phyloP scores from a whole-genome alignment of 2,888 invertebrate species.

The Nysson spinosus region DNA sequence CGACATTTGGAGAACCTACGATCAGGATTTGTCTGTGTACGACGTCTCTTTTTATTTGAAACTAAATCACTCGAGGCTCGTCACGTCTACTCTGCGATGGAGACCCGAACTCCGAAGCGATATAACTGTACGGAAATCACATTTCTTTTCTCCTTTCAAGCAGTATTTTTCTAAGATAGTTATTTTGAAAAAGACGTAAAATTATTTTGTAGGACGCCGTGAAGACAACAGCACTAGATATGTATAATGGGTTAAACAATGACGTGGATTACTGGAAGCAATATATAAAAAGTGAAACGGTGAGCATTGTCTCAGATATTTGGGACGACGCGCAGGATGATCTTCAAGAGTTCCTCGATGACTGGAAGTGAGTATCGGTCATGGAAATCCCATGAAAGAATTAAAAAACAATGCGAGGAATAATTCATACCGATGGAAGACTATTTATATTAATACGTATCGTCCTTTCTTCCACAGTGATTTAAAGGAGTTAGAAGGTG shows the following conservation, averaged over 20 bases:
- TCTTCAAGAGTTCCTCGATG: slow-evolving; percentile 84
- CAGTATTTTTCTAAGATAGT: background rate
- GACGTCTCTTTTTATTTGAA: slow-evolving; percentile 88
- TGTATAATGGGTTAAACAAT: slow-evolving; percentile 78
- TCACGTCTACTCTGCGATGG: slow-evolving; percentile 90
- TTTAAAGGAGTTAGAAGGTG: slow-evolving; percentile 85
- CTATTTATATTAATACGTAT: too few relatives aligned
- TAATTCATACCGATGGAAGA: background rate
- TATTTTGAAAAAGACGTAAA: background rate
- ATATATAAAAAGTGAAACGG: slow-evolving; percentile 84
- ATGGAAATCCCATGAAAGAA: background rate
- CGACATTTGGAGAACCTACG: slow-evolving; percentile 89
- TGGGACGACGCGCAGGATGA: slow-evolving; percentile 88
- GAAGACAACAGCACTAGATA: slow-evolving; percentile 75
- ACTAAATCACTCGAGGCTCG: slow-evolving; percentile 89
- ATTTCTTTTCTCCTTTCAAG: background rate
- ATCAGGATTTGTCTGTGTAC: slow-evolving; percentile 85
- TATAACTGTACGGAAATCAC: slow-evolving; percentile 76
- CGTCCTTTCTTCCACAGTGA: too few relatives aligned
- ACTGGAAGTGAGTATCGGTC: slow-evolving; percentile 79
- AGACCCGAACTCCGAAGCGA: slow-evolving; percentile 85
- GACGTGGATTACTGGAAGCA: slow-evolving; percentile 82
- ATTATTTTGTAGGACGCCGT: slow-evolving; percentile 74
- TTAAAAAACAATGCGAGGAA: too few relatives aligned
- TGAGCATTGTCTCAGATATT: slow-evolving; percentile 83